Evolutionary conservation across 2,113 vertebrate genomes (phyloP), one percentile per base, ranked within the genome.

Genomic region (Brachionichthys hirsutus): DNA sequence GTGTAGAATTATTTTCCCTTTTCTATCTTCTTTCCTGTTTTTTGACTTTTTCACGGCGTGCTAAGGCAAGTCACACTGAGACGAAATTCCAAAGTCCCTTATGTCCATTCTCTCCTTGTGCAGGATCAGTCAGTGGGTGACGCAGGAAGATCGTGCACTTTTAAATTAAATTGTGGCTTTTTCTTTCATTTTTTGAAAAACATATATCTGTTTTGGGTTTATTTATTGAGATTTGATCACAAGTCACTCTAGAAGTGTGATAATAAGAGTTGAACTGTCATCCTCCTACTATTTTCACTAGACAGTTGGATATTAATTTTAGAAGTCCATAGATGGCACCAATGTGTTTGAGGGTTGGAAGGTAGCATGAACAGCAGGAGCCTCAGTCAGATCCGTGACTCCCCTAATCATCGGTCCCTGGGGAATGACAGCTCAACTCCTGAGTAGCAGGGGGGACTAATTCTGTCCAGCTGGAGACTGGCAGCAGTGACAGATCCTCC

Each of bases 111-210:
- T 77, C 49, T 55, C 62, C 53, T 45, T 62, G 17, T 62, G 59
- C 65, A 66, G 62, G 67, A 67, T 54, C 76, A 54, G 70, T 58
- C 68, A 55, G 38, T 12, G 70, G 62, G 68, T 75, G 81, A 83
- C 15, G 47, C 83, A 86, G 88, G 83, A 89, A 88, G 86, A 74
- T 58, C 56, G 75, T 40, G n/a, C n/a, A n/a, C n/a, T n/a, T n/a
- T n/a, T n/a, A n/a, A n/a, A n/a, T n/a, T n/a, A n/a, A n/a, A 6
- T 15, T 14, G 9, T 19, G 3, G 51, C 8, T 9, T 19, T 55
- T 50, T 49, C 11, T 44, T 48, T 6, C 52, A 19, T 9, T 17
- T 44, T 19, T 44, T 47, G 1, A 47, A 18, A 18, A 12, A 4
- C 3, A n/a, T n/a, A n/a, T n/a, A n/a, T n/a, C n/a, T n/a, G n/a